Conservation (phyloP, 2,888 invertebrate genomes). For the Tineola bisselliella region DNA sequence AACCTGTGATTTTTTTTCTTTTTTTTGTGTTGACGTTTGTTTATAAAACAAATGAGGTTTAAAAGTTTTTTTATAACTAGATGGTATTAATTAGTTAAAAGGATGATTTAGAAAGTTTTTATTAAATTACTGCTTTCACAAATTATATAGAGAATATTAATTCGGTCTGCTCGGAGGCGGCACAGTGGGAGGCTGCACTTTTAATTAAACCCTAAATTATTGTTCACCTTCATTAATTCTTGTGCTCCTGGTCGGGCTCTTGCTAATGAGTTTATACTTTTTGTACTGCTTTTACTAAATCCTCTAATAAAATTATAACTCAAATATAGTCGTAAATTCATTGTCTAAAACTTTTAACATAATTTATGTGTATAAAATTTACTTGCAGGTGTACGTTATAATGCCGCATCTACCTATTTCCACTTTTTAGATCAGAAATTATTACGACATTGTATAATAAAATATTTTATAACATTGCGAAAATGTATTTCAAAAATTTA, state of each 20-base stretch:
- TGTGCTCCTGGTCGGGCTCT: constrained; percentile 51
- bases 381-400: neutral
- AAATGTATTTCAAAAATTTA: too few relatives aligned
- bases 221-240: constrained; percentile 67
- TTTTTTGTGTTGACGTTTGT: too few relatives aligned
- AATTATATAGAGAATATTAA: constrained; percentile 60
- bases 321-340: neutral
- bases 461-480: too few relatives aligned
- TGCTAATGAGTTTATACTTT: constrained; percentile 65
- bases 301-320: neutral
- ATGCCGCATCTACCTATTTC: too few relatives aligned
- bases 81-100: too few relatives aligned
- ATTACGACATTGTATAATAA: too few relatives aligned
- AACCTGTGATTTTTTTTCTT: too few relatives aligned
- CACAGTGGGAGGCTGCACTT: constrained; percentile 59
- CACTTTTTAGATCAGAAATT: too few relatives aligned
- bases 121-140: constrained; percentile 64
- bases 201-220: constrained; percentile 69
- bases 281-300: constrained; percentile 28
- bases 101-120: constrained; percentile 27
- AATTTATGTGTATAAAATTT: neutral
- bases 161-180: constrained; percentile 41
- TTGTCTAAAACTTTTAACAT: neutral
- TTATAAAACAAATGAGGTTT: too few relatives aligned
- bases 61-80: too few relatives aligned